phyloP scores from a whole-genome alignment of 2,797 vertebrate genomes.

The Cichlasoma orientale region DNA sequence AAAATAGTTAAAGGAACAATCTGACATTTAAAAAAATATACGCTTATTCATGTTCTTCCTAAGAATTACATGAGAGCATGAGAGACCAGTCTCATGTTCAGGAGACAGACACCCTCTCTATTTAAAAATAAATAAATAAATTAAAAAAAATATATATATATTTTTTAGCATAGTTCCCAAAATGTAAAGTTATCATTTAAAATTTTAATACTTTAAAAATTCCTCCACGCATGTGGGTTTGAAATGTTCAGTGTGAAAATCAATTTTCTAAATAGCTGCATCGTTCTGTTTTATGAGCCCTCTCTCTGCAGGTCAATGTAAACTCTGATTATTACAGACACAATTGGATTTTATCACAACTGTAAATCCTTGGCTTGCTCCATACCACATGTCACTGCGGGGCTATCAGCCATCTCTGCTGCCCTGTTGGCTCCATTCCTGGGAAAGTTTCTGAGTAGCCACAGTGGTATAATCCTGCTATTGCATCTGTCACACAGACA shows the following conservation, averaged over 20 bases:
- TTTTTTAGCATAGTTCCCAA: not conserved
- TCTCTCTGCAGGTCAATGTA: conserved; percentile 9
- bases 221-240: not conserved
- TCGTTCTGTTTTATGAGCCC: not conserved
- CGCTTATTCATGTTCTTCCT: not conserved
- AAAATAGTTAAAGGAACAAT: not conserved
- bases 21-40: not conserved
- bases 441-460: conserved; percentile 35
- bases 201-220: not conserved
- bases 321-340: conserved; percentile 20
- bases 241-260: not conserved
- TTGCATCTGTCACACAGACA: conserved; percentile 35
- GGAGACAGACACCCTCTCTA: no score
- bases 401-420: conserved; percentile 4
- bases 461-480: not conserved
- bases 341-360: conserved; percentile 10
- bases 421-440: conserved; percentile 1
- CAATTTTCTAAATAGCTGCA: not conserved
- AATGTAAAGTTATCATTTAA: not conserved
- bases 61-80: not conserved
- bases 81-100: no score
- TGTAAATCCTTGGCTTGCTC: conserved; percentile 1
- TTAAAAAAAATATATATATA: no score
- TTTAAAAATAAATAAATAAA: no score
- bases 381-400: conserved; percentile 18